A percentile compares a stretch with the other conserved stretches of the same genome.
Conservation (phyloP, 2,797 vertebrate genomes). For the Odontamblyopus lacepedii region DNA sequence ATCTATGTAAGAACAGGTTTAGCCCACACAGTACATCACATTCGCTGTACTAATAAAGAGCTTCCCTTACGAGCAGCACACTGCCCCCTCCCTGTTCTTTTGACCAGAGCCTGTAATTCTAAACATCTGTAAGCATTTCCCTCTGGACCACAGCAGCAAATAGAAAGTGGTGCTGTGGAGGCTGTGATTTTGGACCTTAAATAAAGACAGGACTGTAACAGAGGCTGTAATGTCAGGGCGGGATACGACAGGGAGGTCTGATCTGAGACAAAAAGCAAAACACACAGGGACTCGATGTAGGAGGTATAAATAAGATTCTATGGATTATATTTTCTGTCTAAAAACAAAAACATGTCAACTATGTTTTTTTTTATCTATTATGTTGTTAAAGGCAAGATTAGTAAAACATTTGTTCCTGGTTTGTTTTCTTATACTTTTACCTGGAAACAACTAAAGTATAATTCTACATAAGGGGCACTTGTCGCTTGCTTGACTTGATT, state of each 20-base stretch:
- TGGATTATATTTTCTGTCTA: too few relatives aligned
- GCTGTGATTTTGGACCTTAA: slow-evolving; percentile 68
- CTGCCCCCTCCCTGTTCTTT: slow-evolving; percentile 25
- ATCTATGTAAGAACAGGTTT: not conserved
- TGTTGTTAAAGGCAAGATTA: too few relatives aligned
- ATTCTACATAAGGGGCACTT: too few relatives aligned
- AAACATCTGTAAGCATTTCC: slow-evolving; percentile 65
- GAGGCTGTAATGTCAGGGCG: slow-evolving; percentile 51
- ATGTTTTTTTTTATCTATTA: too few relatives aligned
- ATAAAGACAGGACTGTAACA: slow-evolving; percentile 52
- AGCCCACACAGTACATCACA: not conserved
- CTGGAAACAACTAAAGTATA: too few relatives aligned
- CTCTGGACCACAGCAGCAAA: slow-evolving; percentile 56
- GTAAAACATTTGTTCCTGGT: too few relatives aligned
- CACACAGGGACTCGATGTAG: too few relatives aligned
- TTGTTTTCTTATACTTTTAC: too few relatives aligned
- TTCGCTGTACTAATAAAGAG: not conserved
- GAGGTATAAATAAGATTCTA: too few relatives aligned
- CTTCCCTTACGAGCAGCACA: slow-evolving; percentile 29
- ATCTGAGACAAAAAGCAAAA: slow-evolving; percentile 12
- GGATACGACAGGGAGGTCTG: slow-evolving; percentile 41
- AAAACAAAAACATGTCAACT: too few relatives aligned
- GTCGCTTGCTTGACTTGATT: too few relatives aligned
- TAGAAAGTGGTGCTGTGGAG: slow-evolving; percentile 64
- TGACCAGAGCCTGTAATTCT: slow-evolving; percentile 57